Evolutionary conservation across 2,113 vertebrate species (phyloP).

Genomic region (Agelaius tricolor): DNA sequence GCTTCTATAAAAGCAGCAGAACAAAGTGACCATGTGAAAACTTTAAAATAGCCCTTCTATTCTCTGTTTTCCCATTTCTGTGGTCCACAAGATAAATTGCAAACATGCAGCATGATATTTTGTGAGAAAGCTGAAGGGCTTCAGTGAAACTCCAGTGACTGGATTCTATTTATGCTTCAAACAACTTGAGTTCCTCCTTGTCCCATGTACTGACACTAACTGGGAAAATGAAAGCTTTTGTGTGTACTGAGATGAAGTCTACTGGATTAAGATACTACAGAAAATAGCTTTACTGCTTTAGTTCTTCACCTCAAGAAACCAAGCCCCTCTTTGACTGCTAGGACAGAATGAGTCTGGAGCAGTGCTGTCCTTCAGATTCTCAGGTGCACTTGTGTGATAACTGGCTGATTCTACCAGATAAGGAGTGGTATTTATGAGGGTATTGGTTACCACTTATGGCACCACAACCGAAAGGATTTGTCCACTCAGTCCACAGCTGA

Average conservation of each 20-base stretch:
- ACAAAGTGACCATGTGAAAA: neutral
- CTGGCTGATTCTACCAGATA: neutral
- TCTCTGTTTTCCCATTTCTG: neutral
- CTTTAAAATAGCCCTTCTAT: neutral
- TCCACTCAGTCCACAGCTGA: neutral
- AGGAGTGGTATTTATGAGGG: neutral
- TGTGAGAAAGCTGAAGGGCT: neutral
- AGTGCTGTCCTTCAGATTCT: neutral
- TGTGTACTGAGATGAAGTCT: neutral
- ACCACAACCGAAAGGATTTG: neutral
- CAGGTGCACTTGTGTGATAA: neutral
- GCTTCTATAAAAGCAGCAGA: neutral
- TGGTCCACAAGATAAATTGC: neutral
- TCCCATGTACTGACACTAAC: neutral
- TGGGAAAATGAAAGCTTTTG: neutral
- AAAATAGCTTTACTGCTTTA: neutral
- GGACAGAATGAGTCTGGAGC: neutral
- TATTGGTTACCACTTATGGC: neutral
- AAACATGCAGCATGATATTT: constrained; percentile 1
- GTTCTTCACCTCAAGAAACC: neutral
- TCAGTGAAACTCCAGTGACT: neutral
- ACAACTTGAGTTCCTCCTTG: neutral
- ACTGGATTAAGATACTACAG: neutral
- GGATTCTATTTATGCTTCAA: neutral
- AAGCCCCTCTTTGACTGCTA: neutral